phyloP scores from a whole-genome alignment of 2,797 vertebrate species.

The Adelosebastes latens region DNA sequence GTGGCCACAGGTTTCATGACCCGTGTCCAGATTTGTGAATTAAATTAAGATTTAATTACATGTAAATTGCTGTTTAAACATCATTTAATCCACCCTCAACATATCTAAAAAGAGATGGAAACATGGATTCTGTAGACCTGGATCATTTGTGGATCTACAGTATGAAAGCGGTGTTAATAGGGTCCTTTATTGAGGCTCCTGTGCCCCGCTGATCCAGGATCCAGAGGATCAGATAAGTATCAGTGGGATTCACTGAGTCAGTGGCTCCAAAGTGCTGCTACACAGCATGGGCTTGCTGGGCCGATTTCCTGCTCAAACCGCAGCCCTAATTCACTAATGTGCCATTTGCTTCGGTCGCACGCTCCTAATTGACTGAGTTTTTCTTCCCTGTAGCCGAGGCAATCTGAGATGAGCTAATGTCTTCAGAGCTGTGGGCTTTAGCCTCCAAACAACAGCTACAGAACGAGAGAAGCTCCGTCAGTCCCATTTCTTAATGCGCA shows the following conservation, averaged over 20 bases:
- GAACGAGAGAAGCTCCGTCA: slow-evolving; percentile 5
- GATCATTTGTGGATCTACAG: neutral
- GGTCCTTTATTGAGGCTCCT: slow-evolving; percentile 34
- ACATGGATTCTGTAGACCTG: neutral
- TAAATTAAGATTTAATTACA: neutral
- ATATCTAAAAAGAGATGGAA: neutral
- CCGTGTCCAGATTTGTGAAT: neutral
- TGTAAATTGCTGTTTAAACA: slow-evolving; percentile 22
- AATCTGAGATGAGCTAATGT: slow-evolving; percentile 77
- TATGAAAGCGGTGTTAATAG: slow-evolving; percentile 23
- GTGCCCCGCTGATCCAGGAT: slow-evolving; percentile 53
- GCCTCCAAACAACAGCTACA: slow-evolving; percentile 39
- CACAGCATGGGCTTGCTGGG: slow-evolving; percentile 70
- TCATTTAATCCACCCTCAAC: neutral
- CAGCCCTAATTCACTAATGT: slow-evolving; percentile 84
- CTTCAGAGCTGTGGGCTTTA: slow-evolving; percentile 59
- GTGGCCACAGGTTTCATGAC: neutral
- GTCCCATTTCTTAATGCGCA: slow-evolving; percentile 28
- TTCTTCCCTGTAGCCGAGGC: slow-evolving; percentile 72
- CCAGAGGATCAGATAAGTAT: slow-evolving; percentile 72
- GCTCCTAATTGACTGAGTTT: slow-evolving; percentile 77
- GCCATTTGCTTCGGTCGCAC: slow-evolving; percentile 84
- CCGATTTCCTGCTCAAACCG: slow-evolving; percentile 80
- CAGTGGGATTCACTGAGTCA: slow-evolving; percentile 69
- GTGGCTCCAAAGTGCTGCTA: slow-evolving; percentile 78